A percentile compares a stretch with the other conserved stretches of the same genome.
Conservation (phyloP, 2,797 vertebrate genomes). For the Sylvia borin region DNA sequence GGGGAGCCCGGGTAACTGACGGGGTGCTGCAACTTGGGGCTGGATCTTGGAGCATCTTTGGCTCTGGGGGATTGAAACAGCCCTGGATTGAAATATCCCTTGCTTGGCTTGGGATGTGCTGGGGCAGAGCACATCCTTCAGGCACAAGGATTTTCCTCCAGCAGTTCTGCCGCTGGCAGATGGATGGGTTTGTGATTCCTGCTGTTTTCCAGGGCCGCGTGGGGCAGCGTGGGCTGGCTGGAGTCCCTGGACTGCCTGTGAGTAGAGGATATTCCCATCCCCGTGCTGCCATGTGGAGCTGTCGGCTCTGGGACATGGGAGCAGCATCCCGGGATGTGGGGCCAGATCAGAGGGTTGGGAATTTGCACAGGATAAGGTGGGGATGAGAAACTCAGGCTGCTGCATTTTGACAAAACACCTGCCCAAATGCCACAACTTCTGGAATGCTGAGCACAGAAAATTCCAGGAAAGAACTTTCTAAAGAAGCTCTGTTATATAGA, state of each 20-base stretch:
- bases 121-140: not conserved
- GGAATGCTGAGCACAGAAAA: not conserved
- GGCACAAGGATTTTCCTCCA: not conserved
- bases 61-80: not conserved
- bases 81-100: not conserved
- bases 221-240: slow-evolving; percentile 80
- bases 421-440: not conserved
- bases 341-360: not conserved
- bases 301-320: accelerated
- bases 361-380: not conserved
- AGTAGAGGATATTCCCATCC: not conserved
- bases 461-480: not conserved
- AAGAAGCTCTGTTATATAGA: not conserved
- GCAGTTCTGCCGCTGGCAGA: not conserved
- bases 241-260: slow-evolving; percentile 79
- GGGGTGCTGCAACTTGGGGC: not conserved
- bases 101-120: not conserved
- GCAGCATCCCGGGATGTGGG: not conserved
- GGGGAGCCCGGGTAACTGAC: slow-evolving; percentile 81
- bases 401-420: not conserved
- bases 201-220: slow-evolving; percentile 76
- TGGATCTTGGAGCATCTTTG: not conserved
- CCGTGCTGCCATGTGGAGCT: not conserved
- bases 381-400: not conserved
- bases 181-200: not conserved